Evolutionary conservation across 1,140 invertebrate genomes (phyloP).

Genomic region (Drosophila parvula): DNA sequence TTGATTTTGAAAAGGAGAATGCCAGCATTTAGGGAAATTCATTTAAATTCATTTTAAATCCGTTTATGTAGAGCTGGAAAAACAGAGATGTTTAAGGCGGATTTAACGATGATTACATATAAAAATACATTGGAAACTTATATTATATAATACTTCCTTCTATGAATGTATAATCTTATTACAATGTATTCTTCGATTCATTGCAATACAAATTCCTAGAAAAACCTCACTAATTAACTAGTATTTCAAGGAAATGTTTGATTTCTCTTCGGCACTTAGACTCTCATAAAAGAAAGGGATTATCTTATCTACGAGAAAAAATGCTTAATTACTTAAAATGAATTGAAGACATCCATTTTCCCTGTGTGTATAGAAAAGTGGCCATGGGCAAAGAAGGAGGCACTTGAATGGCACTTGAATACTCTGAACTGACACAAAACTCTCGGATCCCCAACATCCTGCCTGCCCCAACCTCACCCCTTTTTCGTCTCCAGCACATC

Average conservation of each 20-base stretch:
- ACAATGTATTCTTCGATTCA: not conserved
- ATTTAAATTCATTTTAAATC: no score
- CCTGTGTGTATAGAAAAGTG: conserved; percentile 13
- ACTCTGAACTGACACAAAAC: conserved; percentile 21
- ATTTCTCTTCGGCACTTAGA: not conserved
- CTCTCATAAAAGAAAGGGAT: not conserved
- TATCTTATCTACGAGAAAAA: not conserved
- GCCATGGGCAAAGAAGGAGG: not conserved
- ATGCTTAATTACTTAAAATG: not conserved
- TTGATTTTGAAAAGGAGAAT: no score
- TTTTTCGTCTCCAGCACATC: conserved; percentile 2
- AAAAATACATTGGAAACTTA: no score
- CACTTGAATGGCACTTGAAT: conserved; percentile 42
- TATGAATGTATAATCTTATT: no score
- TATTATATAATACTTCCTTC: no score
- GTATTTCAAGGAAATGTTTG: no score
- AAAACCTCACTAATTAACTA: not conserved
- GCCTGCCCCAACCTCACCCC: not conserved
- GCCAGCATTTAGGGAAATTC: not conserved
- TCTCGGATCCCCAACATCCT: conserved; percentile 12
- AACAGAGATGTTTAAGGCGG: no score
- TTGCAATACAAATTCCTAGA: not conserved
- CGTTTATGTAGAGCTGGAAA: no score
- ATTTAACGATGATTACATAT: no score
- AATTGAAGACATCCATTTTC: not conserved